Percentiles rank a stretch among this genome's conserved stretches.
Evolutionary conservation across 2,888 invertebrate genomes (phyloP).

Genomic region (Athrips mouffetella): DNA sequence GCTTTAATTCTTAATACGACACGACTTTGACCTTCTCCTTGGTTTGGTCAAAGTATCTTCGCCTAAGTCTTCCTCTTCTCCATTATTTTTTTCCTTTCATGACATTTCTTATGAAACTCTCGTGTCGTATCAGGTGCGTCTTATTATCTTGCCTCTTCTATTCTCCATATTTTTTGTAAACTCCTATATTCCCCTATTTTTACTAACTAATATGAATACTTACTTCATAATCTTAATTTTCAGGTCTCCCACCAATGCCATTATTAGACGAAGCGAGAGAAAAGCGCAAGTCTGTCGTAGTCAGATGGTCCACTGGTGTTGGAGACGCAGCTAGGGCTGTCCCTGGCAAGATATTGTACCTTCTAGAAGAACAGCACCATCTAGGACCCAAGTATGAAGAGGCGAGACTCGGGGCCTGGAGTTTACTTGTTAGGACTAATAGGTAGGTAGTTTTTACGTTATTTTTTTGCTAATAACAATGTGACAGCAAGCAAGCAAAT

Average conservation of each 20-base stretch:
- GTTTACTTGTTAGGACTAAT: constrained; percentile 71
- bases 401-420: constrained; percentile 82
- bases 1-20: too few species aligned
- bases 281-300: constrained; percentile 65
- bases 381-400: constrained; percentile 82
- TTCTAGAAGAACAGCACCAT: constrained; percentile 85
- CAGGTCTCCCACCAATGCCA: constrained; percentile 81
- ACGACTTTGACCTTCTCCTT: too few species aligned
- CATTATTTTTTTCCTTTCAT: too few species aligned
- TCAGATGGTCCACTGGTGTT: constrained; percentile 68
- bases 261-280: constrained; percentile 78
- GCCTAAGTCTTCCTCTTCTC: too few species aligned
- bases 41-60: too few species aligned
- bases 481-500: too few species aligned
- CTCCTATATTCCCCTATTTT: background rate
- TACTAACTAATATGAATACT: background rate
- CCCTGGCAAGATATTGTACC: constrained; percentile 69
- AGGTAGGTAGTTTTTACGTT: constrained; percentile 60
- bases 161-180: too few species aligned
- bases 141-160: too few species aligned
- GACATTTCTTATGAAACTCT: too few species aligned
- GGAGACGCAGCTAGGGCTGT: constrained; percentile 65
- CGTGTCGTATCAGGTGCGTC: too few species aligned
- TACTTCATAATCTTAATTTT: background rate
- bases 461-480: too few species aligned